Evolutionary conservation across 2,888 invertebrate species (phyloP).

Genomic region (Trissonchulus latispiculum): DNA sequence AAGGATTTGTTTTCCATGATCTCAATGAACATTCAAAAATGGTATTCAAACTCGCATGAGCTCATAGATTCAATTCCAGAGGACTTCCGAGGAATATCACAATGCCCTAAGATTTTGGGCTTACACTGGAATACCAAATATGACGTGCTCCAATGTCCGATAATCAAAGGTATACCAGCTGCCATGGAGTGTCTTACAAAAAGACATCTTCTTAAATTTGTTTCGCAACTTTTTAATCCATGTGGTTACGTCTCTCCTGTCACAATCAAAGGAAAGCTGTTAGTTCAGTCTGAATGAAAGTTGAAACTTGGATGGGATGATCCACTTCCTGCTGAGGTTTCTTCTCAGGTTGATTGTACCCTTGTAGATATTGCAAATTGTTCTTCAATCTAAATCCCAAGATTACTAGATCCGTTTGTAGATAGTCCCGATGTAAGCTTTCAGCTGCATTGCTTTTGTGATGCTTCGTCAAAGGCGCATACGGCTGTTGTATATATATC

Average conservation of each 20-base stretch:
- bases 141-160: background rate
- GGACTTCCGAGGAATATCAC: background rate
- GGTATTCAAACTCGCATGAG: background rate
- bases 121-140: background rate
- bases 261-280: slow-evolving; percentile 4
- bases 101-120: background rate
- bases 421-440: no score
- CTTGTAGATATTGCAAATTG: no score
- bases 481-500: background rate
- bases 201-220: background rate
- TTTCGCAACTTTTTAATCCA: slow-evolving; percentile 11
- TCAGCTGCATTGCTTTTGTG: background rate
- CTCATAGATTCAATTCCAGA: background rate
- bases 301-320: slow-evolving; percentile 8
- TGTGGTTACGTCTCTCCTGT: slow-evolving; percentile 11
- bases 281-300: slow-evolving; percentile 1
- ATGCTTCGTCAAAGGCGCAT: background rate
- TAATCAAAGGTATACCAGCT: no score
- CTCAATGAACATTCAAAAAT: background rate
- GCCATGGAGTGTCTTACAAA: slow-evolving; percentile 9
- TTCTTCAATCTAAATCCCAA: no score
- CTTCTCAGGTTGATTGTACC: no score
- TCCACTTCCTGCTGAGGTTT: slow-evolving; percentile 10
- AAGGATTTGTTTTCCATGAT: background rate
- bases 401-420: no score